Conservation (phyloP, 2,113 vertebrate genomes). For the Sinocyclocheilus anshuiensis region DNA sequence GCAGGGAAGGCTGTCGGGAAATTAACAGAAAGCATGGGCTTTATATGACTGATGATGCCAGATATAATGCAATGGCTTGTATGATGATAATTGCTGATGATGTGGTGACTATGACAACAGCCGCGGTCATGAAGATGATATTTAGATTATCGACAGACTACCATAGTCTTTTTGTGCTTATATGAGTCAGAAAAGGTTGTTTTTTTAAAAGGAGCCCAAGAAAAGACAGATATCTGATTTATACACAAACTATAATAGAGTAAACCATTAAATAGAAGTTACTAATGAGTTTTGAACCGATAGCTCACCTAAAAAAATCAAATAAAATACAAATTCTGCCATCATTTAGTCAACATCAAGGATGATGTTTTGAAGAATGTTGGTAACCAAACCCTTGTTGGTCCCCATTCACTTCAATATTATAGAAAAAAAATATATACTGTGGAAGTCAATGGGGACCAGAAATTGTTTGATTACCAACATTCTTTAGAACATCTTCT, state of each 20-base stretch:
- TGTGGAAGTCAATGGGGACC: no score
- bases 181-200: not conserved
- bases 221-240: not conserved
- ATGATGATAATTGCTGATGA: not conserved
- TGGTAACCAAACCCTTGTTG: no score
- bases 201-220: not conserved
- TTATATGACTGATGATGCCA: not conserved
- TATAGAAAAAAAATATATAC: no score
- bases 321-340: no score
- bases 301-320: no score
- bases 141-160: not conserved
- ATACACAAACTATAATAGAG: not conserved
- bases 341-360: no score
- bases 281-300: not conserved
- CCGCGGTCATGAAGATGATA: not conserved
- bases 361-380: no score
- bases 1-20: not conserved
- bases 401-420: no score
- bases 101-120: slow-evolving; percentile 5
- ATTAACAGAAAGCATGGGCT: not conserved
- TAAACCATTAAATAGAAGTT: not conserved
- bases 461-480: no score
- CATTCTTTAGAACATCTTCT: no score
- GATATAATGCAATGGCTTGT: not conserved
- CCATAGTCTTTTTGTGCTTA: no score